Percentiles rank a stretch among this genome's conserved stretches.
Conservation (phyloP, 2,888 invertebrate genomes). For the Lutraria lutraria region DNA sequence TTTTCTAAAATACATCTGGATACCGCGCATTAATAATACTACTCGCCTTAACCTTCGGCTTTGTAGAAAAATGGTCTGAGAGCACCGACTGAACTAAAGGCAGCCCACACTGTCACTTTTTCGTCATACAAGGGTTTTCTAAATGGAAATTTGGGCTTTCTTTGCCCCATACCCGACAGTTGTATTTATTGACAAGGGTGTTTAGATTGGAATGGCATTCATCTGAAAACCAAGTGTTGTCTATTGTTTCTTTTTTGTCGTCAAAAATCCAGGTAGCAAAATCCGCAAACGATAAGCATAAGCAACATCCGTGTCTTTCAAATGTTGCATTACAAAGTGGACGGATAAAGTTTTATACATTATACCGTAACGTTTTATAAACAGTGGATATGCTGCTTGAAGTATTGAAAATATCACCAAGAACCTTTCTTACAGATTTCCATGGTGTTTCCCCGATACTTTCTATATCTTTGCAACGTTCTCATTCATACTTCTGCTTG, state of each 20-base stretch:
- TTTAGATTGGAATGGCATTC: slow-evolving; percentile 38
- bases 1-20: too few relatives aligned
- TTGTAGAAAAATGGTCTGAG: slow-evolving; percentile 43
- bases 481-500: too few relatives aligned
- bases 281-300: not conserved
- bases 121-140: slow-evolving; percentile 22
- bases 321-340: not conserved
- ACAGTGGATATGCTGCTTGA: not conserved
- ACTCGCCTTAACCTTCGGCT: too few relatives aligned
- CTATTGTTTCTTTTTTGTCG: not conserved
- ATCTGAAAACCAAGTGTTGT: slow-evolving; percentile 13
- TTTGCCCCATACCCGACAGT: slow-evolving; percentile 40
- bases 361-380: not conserved
- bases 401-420: not conserved
- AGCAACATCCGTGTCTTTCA: slow-evolving; percentile 34
- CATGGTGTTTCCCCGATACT: too few relatives aligned
- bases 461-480: too few relatives aligned
- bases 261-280: slow-evolving; percentile 20
- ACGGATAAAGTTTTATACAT: not conserved
- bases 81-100: slow-evolving; percentile 37
- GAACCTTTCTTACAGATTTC: not conserved
- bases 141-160: slow-evolving; percentile 37
- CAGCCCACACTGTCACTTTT: slow-evolving; percentile 47
- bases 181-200: slow-evolving; percentile 36
- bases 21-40: too few relatives aligned